These are phyloP conservation scores for Heliconius nattereri DNA, from an alignment of 1,140 invertebrate species.

Conservation along the genomic window DNA sequence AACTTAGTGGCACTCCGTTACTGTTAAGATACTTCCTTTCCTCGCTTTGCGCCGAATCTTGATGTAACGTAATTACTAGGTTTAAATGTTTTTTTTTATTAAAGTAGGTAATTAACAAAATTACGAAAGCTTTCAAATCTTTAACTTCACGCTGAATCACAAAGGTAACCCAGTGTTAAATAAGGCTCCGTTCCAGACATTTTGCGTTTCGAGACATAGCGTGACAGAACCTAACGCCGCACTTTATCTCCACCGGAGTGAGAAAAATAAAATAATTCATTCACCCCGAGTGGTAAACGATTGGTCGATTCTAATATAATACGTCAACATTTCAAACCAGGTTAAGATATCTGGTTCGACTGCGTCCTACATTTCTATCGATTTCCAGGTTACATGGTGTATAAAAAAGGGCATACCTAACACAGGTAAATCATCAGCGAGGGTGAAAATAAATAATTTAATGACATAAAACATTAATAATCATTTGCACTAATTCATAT, in stretches of 20 bases:
- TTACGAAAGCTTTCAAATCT: background rate
- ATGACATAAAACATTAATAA: too few species aligned
- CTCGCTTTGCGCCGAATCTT: too few species aligned
- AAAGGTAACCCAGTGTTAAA: too few species aligned
- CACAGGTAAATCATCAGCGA: background rate
- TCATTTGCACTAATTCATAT: too few species aligned
- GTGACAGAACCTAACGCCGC: background rate
- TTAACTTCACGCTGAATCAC: background rate
- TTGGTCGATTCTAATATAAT: slow-evolving; percentile 2
- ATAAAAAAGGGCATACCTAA: background rate
- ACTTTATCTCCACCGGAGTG: background rate
- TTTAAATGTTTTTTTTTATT: too few species aligned
- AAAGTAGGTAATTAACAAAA: too few species aligned
- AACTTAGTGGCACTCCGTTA: too few species aligned
- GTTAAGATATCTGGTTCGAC: slow-evolving; percentile 12
- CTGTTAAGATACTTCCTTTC: too few species aligned
- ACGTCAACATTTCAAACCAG: slow-evolving; percentile 5
- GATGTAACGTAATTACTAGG: too few species aligned
- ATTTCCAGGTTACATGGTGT: background rate
- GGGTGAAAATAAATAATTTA: background rate
- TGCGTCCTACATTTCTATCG: slow-evolving; percentile 12
- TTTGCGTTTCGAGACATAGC: background rate
- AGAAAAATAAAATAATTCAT: background rate
- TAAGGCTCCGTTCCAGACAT: background rate
- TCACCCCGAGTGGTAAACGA: background rate